Conservation (phyloP, 2,113 vertebrate species). For the Gambusia holbrooki region DNA sequence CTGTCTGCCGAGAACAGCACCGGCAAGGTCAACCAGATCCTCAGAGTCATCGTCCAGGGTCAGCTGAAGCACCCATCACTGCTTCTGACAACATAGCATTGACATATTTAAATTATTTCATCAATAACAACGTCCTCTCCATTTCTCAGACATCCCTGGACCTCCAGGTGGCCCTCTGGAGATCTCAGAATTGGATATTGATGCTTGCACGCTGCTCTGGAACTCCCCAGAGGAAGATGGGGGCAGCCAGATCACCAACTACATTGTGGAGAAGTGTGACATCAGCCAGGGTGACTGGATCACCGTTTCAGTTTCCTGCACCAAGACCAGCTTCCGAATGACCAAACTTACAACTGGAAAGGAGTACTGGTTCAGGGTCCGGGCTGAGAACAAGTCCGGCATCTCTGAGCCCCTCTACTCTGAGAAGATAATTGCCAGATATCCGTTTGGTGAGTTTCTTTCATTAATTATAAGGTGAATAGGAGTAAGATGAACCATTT, state of each 20-base stretch:
- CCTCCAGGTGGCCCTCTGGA: constrained; percentile 93
- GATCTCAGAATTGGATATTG: constrained; percentile 90
- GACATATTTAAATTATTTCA: neutral
- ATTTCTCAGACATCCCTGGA: constrained; percentile 89
- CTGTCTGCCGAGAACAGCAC: constrained; percentile 92
- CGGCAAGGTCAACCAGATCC: constrained; percentile 87
- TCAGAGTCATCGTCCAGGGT: constrained; percentile 93
- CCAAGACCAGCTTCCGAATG: constrained; percentile 92
- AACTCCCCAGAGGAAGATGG: constrained; percentile 94
- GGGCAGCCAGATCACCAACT: constrained; percentile 96
- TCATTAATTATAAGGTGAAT: neutral
- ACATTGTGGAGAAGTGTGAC: constrained; percentile 96
- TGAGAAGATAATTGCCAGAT: constrained; percentile 88
- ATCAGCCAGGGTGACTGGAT: constrained; percentile 94
- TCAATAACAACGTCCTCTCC: neutral
- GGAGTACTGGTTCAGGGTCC: constrained; percentile 94
- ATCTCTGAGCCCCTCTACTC: constrained; percentile 91
- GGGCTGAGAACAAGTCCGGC: constrained; percentile 96
- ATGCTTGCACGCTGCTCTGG: constrained; percentile 93
- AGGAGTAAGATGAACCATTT: no score
- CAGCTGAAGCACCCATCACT: constrained; percentile 16
- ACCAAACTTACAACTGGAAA: constrained; percentile 90
- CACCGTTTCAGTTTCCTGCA: constrained; percentile 87
- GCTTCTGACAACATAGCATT: neutral
- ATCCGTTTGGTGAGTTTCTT: constrained; percentile 88